These are phyloP conservation scores for Danaus melanippus DNA, from an alignment of 1,140 invertebrate species.

Conservation along the genomic window DNA sequence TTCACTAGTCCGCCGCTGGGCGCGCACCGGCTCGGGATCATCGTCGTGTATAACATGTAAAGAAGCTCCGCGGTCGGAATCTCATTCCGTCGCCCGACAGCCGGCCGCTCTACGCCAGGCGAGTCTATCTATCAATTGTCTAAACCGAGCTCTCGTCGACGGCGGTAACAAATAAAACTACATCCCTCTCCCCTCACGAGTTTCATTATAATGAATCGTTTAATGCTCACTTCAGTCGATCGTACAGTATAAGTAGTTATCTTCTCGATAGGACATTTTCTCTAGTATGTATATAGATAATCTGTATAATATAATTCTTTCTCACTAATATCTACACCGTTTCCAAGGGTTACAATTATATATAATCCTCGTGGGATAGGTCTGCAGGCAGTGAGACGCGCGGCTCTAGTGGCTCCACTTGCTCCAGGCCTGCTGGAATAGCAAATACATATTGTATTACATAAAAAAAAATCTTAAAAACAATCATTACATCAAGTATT, in stretches of 20 bases:
- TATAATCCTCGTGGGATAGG: conserved; percentile 45
- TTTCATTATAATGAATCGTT: conserved; percentile 40
- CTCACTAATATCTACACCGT: conserved; percentile 72
- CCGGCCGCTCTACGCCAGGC: no score
- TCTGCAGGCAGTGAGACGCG: conserved; percentile 20
- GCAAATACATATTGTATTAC: neutral
- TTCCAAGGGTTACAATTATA: conserved; percentile 63
- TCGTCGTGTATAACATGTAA: conserved; percentile 62
- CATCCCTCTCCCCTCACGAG: conserved; percentile 38
- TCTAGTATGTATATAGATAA: conserved; percentile 71
- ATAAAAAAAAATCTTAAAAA: neutral
- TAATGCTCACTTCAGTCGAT: conserved; percentile 56
- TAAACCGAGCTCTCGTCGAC: conserved; percentile 22
- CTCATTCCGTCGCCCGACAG: no score
- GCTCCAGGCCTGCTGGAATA: conserved; percentile 52
- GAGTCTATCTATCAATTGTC: no score
- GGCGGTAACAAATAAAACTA: conserved; percentile 51
- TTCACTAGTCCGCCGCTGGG: conserved; percentile 47
- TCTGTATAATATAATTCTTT: conserved; percentile 70
- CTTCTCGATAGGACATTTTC: conserved; percentile 64
- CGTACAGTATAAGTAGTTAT: conserved; percentile 51
- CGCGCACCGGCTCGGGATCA: conserved; percentile 40
- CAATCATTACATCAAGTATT: no score
- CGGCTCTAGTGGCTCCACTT: conserved; percentile 62
- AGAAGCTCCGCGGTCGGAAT: conserved; percentile 24